Percentiles rank a stretch among this genome's conserved stretches.
Evolutionary conservation across 2,113 vertebrate genomes (phyloP).

Genomic region (Phrynosoma platyrhinos): DNA sequence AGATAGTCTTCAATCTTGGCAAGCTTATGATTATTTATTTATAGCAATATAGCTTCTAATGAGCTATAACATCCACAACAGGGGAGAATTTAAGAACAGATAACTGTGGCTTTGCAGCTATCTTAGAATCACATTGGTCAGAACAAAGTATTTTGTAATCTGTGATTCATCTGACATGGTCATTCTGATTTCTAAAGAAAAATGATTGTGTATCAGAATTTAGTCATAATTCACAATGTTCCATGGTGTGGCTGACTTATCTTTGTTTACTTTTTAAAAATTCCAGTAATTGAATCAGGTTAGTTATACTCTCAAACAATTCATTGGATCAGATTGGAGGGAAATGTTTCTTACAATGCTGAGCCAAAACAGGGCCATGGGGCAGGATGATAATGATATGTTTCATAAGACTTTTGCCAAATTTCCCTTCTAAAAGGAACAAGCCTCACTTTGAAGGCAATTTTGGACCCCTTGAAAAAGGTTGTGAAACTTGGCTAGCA

Average conservation of each 20-base stretch:
- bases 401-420: neutral
- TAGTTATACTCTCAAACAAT: conserved; percentile 32
- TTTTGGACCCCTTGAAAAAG: neutral
- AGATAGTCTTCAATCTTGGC: neutral
- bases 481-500: neutral
- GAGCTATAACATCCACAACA: conserved; percentile 23
- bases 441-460: neutral
- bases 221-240: conserved; percentile 52
- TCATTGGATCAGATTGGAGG: too few relatives aligned
- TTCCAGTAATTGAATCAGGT: conserved; percentile 54
- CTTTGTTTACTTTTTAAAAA: conserved; percentile 59
- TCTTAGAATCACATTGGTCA: conserved; percentile 38
- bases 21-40: neutral
- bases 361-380: neutral
- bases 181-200: conserved; percentile 58
- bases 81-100: conserved; percentile 46
- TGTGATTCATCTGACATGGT: conserved; percentile 52
- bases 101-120: conserved; percentile 20
- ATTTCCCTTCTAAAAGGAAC: too few relatives aligned
- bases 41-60: neutral
- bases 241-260: conserved; percentile 40
- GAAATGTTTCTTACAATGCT: neutral
- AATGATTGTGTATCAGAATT: conserved; percentile 61
- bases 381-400: neutral
- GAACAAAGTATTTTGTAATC: conserved; percentile 34